Percentiles rank a stretch among this genome's conserved stretches.
Evolutionary conservation across 2,113 vertebrate species (phyloP).

Genomic region (Probosciger aterrimus): DNA sequence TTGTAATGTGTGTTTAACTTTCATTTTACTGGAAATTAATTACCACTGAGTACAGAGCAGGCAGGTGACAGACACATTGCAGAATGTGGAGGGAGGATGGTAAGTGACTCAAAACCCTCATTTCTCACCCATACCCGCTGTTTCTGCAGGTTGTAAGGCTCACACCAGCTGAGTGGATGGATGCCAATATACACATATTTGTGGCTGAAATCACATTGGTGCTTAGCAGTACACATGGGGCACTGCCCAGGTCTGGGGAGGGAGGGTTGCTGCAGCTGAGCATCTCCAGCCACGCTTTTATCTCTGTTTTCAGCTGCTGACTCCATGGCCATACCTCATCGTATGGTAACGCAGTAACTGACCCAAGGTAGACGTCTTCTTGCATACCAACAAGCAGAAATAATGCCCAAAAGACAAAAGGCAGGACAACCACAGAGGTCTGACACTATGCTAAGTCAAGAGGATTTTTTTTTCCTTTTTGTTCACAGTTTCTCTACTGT

Average conservation of each 20-base stretch:
- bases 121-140: not conserved
- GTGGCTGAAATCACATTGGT: no score
- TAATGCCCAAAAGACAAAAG: not conserved
- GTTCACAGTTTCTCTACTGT: not conserved
- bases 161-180: rapidly evolving
- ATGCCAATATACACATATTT: rapidly evolving
- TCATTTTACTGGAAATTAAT: not conserved
- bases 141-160: no score
- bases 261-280: no score
- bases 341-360: rapidly evolving
- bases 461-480: not conserved
- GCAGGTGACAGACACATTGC: not conserved
- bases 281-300: not conserved
- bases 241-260: no score
- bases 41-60: not conserved
- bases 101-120: rapidly evolving
- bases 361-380: not conserved
- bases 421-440: not conserved
- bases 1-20: not conserved
- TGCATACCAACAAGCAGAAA: not conserved
- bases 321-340: not conserved
- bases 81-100: not conserved
- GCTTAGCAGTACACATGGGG: rapidly evolving
- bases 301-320: not conserved
- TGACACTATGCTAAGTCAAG: not conserved